Conservation (phyloP, 2,113 vertebrate species). For the Zeus faber region DNA sequence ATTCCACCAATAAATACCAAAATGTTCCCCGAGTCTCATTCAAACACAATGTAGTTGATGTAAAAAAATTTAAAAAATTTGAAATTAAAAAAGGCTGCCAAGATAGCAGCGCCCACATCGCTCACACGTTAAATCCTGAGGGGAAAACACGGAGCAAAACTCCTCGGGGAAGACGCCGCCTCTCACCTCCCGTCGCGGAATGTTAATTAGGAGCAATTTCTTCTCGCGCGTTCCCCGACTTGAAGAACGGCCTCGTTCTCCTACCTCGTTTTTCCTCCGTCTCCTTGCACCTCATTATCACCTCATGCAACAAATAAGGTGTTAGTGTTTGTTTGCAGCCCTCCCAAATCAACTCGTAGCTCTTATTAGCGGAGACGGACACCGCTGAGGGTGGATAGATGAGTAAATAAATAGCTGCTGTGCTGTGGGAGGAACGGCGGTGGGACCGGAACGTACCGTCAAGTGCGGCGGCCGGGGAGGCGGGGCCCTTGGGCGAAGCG, state of each 20-base stretch:
- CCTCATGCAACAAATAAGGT: constrained; percentile 27
- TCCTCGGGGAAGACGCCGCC: background rate
- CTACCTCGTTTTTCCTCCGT: constrained; percentile 9
- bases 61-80: no score
- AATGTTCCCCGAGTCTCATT: no score
- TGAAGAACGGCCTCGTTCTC: background rate
- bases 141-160: no score
- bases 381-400: background rate
- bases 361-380: no score
- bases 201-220: constrained; percentile 18
- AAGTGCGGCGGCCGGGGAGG: constrained; percentile 12
- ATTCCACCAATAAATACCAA: no score
- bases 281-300: no score
- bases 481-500: constrained; percentile 23
- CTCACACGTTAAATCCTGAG: no score
- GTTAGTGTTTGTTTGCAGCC: constrained; percentile 43
- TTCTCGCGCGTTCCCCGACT: constrained; percentile 9
- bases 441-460: constrained; percentile 49
- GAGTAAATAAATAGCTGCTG: no score
- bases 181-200: background rate
- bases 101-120: no score
- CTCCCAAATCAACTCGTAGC: constrained; percentile 24
- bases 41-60: no score
- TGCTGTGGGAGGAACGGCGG: background rate
- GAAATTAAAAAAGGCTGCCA: no score